Evolutionary conservation across 92 coral and sea anemone genomes (phyloP), one percentile per base, ranked within the genome.

Genomic region (Heliopora coerulea): DNA sequence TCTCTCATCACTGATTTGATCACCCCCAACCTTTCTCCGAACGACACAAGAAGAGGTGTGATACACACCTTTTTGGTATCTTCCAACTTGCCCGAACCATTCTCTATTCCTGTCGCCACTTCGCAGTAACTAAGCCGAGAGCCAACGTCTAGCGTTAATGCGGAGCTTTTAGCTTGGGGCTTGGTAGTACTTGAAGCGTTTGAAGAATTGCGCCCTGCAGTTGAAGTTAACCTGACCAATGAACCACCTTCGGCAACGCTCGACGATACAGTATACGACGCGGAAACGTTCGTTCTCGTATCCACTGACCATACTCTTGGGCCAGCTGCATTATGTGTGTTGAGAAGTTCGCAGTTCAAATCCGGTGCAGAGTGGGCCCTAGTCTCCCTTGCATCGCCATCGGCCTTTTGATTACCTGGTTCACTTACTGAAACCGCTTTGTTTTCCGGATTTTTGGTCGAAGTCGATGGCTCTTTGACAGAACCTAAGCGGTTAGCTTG

Each of bases 401-500:
- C 73, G 19, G 29, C 66, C 49, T 50, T 49, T 39, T 50, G 48
- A 54, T 26, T 33, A 6, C 23, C 25, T 24, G 78, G 86, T 14
- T 89, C 90, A 14, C 63, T 78, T 10, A 68, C 25, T 26, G 80
- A 79, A 13, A 70, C 65, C 34, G 66, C 58, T 81, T 87, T 92
- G 26, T 58, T 78, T 42, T 66, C 33, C 3, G 15, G 8, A 21
- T 30, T 41, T 8, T 39, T 49, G 20, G 15, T 30, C 49, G 26
- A 20, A 1, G 77, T 56, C 6, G 37, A 27, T 41, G 39, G 63
- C 26, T 49, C 62, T 24, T 46, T 67, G 40, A 37, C 49, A 0
- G 62, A 2, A n/a, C 61, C 46, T 8, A 56, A 39, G 57, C 86
- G 87, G 65, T 90, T 88, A 1, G 99, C 99, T 82, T 95, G 99